Conservation (phyloP, 1,140 invertebrate species). For the Wasmannia auropunctata region DNA sequence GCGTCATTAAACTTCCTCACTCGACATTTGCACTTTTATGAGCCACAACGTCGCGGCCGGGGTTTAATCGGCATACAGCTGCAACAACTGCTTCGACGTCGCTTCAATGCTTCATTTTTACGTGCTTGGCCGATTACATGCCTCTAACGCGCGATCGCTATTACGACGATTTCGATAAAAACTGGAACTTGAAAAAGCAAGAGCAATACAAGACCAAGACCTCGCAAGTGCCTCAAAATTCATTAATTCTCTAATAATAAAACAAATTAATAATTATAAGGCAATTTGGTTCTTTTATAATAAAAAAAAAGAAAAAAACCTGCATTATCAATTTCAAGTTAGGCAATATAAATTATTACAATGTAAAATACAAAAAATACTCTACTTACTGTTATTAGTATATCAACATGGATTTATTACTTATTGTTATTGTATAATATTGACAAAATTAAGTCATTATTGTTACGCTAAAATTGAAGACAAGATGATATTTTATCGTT, state of each 20-base stretch:
- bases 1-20: slow-evolving; percentile 21
- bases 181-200: background rate
- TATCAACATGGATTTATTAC: background rate
- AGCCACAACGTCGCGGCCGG: too few species aligned
- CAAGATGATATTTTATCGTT: background rate
- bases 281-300: background rate
- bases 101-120: background rate
- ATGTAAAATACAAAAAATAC: background rate
- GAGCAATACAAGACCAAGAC: background rate
- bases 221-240: background rate
- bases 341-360: background rate
- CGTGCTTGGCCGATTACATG: background rate
- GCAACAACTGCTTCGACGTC: background rate
- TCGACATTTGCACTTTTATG: slow-evolving; percentile 46
- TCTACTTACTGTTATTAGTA: background rate
- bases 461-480: background rate
- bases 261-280: background rate
- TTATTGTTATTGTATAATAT: background rate
- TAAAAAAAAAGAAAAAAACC: background rate
- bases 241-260: background rate
- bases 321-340: background rate
- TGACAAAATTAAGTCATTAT: background rate
- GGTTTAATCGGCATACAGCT: slow-evolving; percentile 30
- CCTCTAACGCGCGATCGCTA: background rate
- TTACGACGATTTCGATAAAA: background rate